Evolutionary conservation across 2,888 invertebrate genomes (phyloP).

Genomic region (Formica aserva): DNA sequence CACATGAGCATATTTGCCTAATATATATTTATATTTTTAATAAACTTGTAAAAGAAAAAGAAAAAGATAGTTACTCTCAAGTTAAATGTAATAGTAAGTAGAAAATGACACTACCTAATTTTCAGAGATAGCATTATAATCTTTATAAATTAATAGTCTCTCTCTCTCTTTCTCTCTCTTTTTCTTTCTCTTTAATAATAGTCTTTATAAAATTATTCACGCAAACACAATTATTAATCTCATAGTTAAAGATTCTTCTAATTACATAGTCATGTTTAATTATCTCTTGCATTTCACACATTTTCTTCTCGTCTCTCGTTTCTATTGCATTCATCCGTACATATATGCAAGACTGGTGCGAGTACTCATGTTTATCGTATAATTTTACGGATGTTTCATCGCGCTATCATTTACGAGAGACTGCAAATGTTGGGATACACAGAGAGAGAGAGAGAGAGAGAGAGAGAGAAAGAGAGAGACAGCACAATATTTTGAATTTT

Average conservation of each 20-base stretch:
- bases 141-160: neutral
- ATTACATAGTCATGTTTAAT: slow-evolving; percentile 1
- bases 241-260: neutral
- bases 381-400: slow-evolving; percentile 11
- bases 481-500: slow-evolving; percentile 56
- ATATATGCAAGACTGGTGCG: neutral
- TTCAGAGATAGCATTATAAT: neutral
- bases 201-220: neutral
- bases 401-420: neutral
- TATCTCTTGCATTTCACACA: neutral
- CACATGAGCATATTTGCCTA: neutral
- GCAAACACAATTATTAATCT: neutral
- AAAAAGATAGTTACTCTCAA: neutral
- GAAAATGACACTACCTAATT: neutral
- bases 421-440: neutral
- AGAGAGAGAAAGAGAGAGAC: neutral
- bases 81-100: neutral
- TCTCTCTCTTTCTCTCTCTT: too few species aligned
- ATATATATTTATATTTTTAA: neutral
- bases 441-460: too few species aligned
- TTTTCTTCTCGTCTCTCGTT: neutral
- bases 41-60: neutral
- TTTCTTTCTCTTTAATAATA: neutral
- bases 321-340: neutral
- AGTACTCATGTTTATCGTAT: neutral